phyloP scores from a whole-genome alignment of 1,140 invertebrate species.

The Formica selysi region DNA sequence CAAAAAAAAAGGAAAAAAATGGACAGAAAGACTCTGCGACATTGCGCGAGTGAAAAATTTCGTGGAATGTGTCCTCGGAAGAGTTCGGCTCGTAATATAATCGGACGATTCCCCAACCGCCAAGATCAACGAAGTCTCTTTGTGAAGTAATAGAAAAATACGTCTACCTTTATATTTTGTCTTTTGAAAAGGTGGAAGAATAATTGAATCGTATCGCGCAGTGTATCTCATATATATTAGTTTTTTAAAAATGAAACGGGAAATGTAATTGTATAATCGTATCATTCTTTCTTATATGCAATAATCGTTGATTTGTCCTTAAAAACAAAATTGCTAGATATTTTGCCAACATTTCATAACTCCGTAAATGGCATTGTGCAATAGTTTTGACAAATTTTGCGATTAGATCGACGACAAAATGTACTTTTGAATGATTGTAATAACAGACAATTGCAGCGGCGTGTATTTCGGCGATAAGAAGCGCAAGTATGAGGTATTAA shows the following conservation, averaged over 20 bases:
- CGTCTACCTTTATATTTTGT: slow-evolving; percentile 68
- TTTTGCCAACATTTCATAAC: slow-evolving; percentile 45
- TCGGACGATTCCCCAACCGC: slow-evolving; percentile 36
- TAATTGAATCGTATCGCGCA: slow-evolving; percentile 32
- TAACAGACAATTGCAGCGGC: slow-evolving; percentile 20
- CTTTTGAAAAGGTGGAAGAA: slow-evolving; percentile 17
- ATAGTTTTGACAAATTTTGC: slow-evolving; percentile 60
- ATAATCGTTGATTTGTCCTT: slow-evolving; percentile 11
- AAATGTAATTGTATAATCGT: slow-evolving; percentile 54
- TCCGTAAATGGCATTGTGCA: slow-evolving; percentile 53
- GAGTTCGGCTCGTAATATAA: slow-evolving; percentile 59
- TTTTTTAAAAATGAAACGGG: slow-evolving; percentile 47
- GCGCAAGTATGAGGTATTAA: slow-evolving; percentile 28
- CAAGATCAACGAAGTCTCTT: slow-evolving; percentile 43
- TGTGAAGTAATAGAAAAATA: slow-evolving; percentile 46
- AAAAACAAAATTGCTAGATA: slow-evolving; percentile 23
- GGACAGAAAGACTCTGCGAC: slow-evolving; percentile 58
- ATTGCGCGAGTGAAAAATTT: slow-evolving; percentile 65
- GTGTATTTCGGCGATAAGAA: slow-evolving; percentile 33
- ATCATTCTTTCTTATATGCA: slow-evolving; percentile 55
- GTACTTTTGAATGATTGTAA: slow-evolving; percentile 55
- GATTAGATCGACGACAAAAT: slow-evolving; percentile 35
- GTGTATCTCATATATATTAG: slow-evolving; percentile 33
- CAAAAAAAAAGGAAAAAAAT: slow-evolving; percentile 25
- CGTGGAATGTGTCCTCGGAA: slow-evolving; percentile 59